Evolutionary conservation across 1,140 invertebrate species (phyloP).

Genomic region (Apis florea): DNA sequence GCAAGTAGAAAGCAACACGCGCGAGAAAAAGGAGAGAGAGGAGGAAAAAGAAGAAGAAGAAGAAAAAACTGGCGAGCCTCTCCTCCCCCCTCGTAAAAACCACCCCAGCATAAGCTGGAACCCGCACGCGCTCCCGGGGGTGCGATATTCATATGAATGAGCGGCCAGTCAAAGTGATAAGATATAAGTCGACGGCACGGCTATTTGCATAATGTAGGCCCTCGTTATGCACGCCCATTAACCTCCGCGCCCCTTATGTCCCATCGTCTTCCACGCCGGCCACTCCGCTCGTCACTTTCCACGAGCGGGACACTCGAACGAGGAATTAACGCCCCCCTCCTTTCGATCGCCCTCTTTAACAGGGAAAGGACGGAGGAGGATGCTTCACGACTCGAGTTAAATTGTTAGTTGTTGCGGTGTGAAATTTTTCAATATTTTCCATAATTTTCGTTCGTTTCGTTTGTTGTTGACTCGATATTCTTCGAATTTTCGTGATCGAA

Average conservation of each 20-base stretch:
- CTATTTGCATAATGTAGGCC: slow-evolving; percentile 77
- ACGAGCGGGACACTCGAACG: slow-evolving; percentile 51
- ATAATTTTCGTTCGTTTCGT: too few relatives aligned
- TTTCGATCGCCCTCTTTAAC: slow-evolving; percentile 27
- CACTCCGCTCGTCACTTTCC: slow-evolving; percentile 56
- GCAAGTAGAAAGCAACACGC: not conserved
- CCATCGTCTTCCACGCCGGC: slow-evolving; percentile 35
- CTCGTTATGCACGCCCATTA: slow-evolving; percentile 77
- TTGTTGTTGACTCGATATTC: too few relatives aligned
- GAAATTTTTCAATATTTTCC: too few relatives aligned
- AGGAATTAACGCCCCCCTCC: slow-evolving; percentile 61
- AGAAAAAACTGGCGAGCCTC: not conserved
- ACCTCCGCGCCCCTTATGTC: slow-evolving; percentile 58
- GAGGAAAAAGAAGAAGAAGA: too few relatives aligned
- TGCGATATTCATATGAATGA: slow-evolving; percentile 64
- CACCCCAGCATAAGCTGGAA: slow-evolving; percentile 23
- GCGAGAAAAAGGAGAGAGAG: not conserved
- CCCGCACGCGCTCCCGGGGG: slow-evolving; percentile 51
- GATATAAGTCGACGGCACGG: slow-evolving; percentile 67
- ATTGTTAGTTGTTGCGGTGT: too few relatives aligned
- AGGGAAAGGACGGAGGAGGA: too few relatives aligned
- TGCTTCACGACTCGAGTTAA: not conserved
- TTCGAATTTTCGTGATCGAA: too few relatives aligned
- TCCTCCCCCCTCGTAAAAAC: slow-evolving; percentile 22
- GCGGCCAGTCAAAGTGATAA: slow-evolving; percentile 71